Percentiles rank a stretch among this genome's conserved stretches.
These are phyloP conservation scores for Toxotes chatareus DNA, from an alignment of 2,113 vertebrate species.

Conservation along the genomic window DNA sequence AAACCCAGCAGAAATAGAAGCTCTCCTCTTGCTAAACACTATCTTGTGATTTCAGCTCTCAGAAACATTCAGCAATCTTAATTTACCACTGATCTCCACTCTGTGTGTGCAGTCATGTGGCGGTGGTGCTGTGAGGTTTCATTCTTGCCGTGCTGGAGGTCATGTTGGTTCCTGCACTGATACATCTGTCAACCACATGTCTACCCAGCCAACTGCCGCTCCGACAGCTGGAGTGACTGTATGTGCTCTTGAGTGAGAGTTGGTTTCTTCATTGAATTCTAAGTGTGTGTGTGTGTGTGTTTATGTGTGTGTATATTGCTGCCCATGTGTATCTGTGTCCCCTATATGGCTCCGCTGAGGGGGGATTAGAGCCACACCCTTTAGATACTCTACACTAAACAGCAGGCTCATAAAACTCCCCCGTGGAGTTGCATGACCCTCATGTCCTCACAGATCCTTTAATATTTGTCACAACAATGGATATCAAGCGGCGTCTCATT, in stretches of 20 bases:
- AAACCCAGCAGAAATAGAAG: not conserved
- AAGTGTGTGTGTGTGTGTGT: slow-evolving; percentile 25
- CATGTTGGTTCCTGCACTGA: slow-evolving; percentile 35
- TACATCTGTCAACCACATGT: slow-evolving; percentile 79
- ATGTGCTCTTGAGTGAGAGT: slow-evolving; percentile 13
- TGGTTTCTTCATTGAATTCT: slow-evolving; percentile 23
- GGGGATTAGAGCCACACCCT: slow-evolving; percentile 48
- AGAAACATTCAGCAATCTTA: not conserved
- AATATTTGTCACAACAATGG: slow-evolving; percentile 50
- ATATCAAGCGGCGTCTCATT: slow-evolving; percentile 35
- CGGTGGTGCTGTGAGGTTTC: slow-evolving; percentile 13
- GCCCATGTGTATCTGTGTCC: slow-evolving; percentile 25
- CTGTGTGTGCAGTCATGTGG: slow-evolving; percentile 30
- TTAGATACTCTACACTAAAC: slow-evolving; percentile 36
- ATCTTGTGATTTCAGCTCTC: slow-evolving; percentile 4
- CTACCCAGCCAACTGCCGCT: slow-evolving; percentile 23
- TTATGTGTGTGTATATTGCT: slow-evolving; percentile 30
- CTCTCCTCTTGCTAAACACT: not conserved
- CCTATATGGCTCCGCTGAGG: slow-evolving; percentile 25
- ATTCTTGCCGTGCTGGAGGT: slow-evolving; percentile 41
- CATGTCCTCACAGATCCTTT: slow-evolving; percentile 32
- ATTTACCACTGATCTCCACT: slow-evolving; percentile 24
- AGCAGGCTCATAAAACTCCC: slow-evolving; percentile 38
- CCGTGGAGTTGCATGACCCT: slow-evolving; percentile 41
- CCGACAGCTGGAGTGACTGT: slow-evolving; percentile 45